These are phyloP conservation scores for Choreutis nemorana DNA, from an alignment of 2,888 invertebrate genomes.

Conservation along the genomic window DNA sequence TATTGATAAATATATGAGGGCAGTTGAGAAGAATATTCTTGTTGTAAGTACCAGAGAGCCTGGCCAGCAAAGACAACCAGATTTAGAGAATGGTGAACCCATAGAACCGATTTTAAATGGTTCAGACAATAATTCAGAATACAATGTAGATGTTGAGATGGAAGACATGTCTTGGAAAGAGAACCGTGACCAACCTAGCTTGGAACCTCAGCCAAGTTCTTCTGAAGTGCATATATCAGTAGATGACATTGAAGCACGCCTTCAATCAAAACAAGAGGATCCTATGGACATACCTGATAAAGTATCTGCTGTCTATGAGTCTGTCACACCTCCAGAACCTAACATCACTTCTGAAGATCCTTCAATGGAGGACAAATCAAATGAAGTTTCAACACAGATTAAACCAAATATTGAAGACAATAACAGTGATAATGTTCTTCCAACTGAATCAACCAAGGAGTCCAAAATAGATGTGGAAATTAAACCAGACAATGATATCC, in stretches of 20 bases:
- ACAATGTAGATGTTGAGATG: constrained; percentile 64
- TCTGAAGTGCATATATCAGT: constrained; percentile 48
- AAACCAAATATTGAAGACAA: constrained; percentile 18
- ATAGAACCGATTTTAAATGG: constrained; percentile 68
- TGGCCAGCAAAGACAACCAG: constrained; percentile 65
- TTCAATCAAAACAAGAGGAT: constrained; percentile 56
- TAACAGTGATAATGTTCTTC: constrained; percentile 13
- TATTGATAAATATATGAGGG: constrained; percentile 96
- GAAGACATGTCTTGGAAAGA: constrained; percentile 62
- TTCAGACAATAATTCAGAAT: constrained; percentile 62
- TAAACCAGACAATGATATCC: constrained; percentile 20
- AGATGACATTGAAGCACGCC: constrained; percentile 43
- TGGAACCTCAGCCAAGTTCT: constrained; percentile 47
- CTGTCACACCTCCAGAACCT: constrained; percentile 35
- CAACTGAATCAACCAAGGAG: constrained; percentile 15
- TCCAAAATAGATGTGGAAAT: constrained; percentile 31
- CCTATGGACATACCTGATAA: constrained; percentile 36
- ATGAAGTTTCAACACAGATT: constrained; percentile 13
- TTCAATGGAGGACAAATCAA: constrained; percentile 18
- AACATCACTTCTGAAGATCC: constrained; percentile 19
- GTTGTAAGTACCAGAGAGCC: constrained; percentile 83
- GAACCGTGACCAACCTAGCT: constrained; percentile 29
- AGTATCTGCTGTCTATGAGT: constrained; percentile 29
- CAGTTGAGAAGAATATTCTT: constrained; percentile 93
- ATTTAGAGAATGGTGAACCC: constrained; percentile 73